Conservation (phyloP, 2,113 vertebrate genomes). For the Amblyopsis rosae region DNA sequence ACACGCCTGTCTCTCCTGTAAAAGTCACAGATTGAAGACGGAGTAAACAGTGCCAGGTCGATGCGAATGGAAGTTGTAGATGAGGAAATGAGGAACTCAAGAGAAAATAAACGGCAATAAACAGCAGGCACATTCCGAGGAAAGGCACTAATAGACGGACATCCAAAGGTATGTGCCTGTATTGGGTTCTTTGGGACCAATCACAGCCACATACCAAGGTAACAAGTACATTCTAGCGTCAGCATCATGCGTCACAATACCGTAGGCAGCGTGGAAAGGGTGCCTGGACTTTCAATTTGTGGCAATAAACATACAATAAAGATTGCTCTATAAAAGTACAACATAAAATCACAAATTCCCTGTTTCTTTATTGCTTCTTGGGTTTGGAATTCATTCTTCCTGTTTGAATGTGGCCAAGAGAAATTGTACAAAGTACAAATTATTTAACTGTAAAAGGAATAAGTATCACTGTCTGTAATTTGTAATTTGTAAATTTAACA, state of each 20-base stretch:
- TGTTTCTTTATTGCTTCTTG: too few relatives aligned
- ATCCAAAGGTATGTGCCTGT: conserved; percentile 11
- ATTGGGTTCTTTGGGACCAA: conserved; percentile 41
- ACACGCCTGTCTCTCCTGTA: conserved; percentile 10
- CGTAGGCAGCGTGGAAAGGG: background rate
- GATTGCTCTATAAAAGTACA: too few relatives aligned
- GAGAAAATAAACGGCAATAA: conserved; percentile 16
- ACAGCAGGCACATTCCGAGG: background rate
- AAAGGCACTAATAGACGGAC: background rate
- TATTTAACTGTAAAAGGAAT: too few relatives aligned
- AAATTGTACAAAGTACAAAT: too few relatives aligned
- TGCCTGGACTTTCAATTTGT: background rate
- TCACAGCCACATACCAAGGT: conserved; percentile 39
- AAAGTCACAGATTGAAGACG: conserved; percentile 13
- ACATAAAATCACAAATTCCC: too few relatives aligned
- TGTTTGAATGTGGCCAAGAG: too few relatives aligned
- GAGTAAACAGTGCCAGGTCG: background rate
- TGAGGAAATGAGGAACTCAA: background rate
- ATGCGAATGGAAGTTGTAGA: conserved; percentile 3
- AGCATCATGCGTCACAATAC: background rate
- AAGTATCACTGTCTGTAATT: too few relatives aligned
- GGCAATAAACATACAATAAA: background rate
- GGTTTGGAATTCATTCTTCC: too few relatives aligned
- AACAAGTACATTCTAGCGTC: background rate
- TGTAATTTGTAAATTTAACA: too few relatives aligned